Evolutionary conservation across 2,113 vertebrate genomes (phyloP), one percentile per base, ranked within the genome.

Genomic region (Macheiramphus alcinus): DNA sequence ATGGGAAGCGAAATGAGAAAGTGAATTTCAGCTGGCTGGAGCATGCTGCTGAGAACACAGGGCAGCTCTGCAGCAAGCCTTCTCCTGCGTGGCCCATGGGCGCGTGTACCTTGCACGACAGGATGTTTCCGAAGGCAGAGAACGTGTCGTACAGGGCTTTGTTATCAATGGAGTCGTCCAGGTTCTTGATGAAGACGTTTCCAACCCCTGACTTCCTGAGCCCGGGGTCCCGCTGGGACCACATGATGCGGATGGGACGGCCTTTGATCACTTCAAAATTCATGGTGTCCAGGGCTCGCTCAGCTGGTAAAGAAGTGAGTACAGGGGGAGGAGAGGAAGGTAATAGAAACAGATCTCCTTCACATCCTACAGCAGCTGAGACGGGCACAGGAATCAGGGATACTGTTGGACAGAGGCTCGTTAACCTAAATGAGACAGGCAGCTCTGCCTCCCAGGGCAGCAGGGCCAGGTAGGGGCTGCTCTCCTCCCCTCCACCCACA

Each of bases 101-200:
- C 6, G 10, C 1, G 6, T 67, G 65, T 95, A 99, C 99, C 99
- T 99, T 99, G 97, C 99, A 99, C 20, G 99, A 99, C 59, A 99
- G 98, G 96, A 99, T 99, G 97, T 99, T 99, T 63, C 99, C 99
- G 31, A 99, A 99, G 78, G 99, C 97, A 4, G 99, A 99, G 96
- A 99, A 99, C 0, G 99, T 99, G 87, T 99, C 99, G 4, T 99
- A 99, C 82, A 99, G 97, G 34, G 99, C 99, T 96, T 99, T 99
- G 97, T 99, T 99, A 93, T 99, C 99, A 67, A 99, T 99, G 25
- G 99, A 99, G 48, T 99, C 99, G 38, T 99, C 99, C 97, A 99
- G 98, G 96, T 99, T 99, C 98, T 99, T 99, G 98, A 99, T 99
- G 84, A 99, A 99, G 92, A 99, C 96, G 32, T 99, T 99, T 79